Base-by-base conservation (phyloP, 1,140 invertebrate species). In the Grapholita molesta region DNA sequence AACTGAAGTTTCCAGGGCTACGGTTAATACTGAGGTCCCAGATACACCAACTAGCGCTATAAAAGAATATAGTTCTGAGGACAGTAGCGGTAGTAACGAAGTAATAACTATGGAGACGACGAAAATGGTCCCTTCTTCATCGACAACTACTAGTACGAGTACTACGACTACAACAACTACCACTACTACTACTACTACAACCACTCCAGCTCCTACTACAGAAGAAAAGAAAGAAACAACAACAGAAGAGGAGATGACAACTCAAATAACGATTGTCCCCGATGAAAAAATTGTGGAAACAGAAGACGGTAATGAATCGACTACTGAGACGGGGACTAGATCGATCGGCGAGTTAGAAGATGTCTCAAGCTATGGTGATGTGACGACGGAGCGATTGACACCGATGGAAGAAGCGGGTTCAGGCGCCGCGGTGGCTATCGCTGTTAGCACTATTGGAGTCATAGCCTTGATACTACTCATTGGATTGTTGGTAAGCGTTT, bases 371-470 rank as follows among this genome's bases (percentile, higher is more conserved):
- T 86, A 83, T 32, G 67, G 75, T 6, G 88, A 91, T 2, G 72
- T 87, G 78, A 91, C 89, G 0, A 91, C 89, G 0, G 85, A 90
- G 66, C 77, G 3, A 84, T 82, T 79, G 48, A 81, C 82, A 2
- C 25, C 84, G 11, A 74, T 71, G 21, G 84, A 87, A 2, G 88
- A 90, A 15, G 67, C 78, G 7, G 82, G 85, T 0, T 85, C 86
- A 0, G 89, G 88, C 11, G 89, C 88, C 1, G 86, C 82, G 0
- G 81, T 91, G 0, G 89, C 89, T 0, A 89, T 91, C 11, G 88
- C 86, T 32, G 88, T 90, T 69, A 89, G 88, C 70, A 89, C 88
- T 2, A 91, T 90, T 35, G 89, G 89, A 21, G 88, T 90, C 12
- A 87, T 88, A n/a, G 86, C 89, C 0, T 70, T 91, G 38, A 73